These are phyloP conservation scores for Ips nitidus DNA, from an alignment of 1,140 invertebrate genomes.

Conservation along the genomic window DNA sequence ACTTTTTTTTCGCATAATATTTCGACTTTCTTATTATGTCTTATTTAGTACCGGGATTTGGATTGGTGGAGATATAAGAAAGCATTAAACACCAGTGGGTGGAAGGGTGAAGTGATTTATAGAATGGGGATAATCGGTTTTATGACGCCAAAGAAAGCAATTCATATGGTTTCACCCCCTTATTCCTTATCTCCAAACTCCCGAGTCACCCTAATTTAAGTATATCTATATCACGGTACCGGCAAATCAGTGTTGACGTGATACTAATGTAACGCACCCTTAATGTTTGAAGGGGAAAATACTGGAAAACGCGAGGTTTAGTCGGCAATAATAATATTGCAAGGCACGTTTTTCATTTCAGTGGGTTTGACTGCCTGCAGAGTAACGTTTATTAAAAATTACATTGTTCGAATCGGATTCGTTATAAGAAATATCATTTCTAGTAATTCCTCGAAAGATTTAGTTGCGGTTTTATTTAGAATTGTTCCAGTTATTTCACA, in stretches of 20 bases:
- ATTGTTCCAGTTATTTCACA: neutral
- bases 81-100: neutral
- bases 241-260: conserved; percentile 25
- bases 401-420: neutral
- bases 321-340: conserved; percentile 11
- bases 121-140: conserved; percentile 20
- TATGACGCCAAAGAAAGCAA: conserved; percentile 28
- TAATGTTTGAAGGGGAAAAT: conserved; percentile 23
- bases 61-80: too few species aligned
- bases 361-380: neutral
- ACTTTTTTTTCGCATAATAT: neutral
- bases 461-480: too few species aligned
- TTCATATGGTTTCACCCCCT: conserved; percentile 30
- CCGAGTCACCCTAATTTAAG: conserved; percentile 26
- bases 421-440: too few species aligned
- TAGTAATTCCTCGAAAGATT: too few species aligned
- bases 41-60: too few species aligned
- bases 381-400: conserved; percentile 1
- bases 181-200: conserved; percentile 29
- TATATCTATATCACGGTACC: conserved; percentile 24
- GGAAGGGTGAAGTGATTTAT: conserved; percentile 12
- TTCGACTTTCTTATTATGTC: too few species aligned
- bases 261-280: conserved; percentile 22
- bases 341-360: conserved; percentile 12
- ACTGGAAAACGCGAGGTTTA: neutral